Base-by-base conservation (phyloP, 2,797 vertebrate species). In the Falco berigora region DNA sequence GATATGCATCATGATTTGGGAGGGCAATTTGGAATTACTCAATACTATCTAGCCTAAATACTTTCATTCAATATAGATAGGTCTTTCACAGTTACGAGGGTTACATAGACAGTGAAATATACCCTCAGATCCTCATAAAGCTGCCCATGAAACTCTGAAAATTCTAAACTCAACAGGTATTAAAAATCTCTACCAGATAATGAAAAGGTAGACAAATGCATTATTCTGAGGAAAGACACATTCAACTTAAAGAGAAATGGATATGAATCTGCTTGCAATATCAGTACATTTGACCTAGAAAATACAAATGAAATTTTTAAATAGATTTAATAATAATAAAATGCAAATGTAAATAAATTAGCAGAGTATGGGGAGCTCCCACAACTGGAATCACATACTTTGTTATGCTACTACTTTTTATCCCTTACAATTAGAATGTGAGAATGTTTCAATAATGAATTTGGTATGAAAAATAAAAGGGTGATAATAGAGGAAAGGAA, bases 361-460 rank as follows among this genome's bases (percentile, higher is more conserved):
- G 42, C 34, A 92, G 92, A 82, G 38, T 38, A 78, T 7, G 8
- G 46, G 75, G 20, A 94, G 24, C n/a, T 94, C 46, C 27, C 72
- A 95, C 30, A 79, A 58, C 19, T 47, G 50, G 53, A 69, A 72
- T 86, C 42, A 55, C 34, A 25, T 25, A 50, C 22, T 66, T 86
- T 28, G 49, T 86, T 68, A 91, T 1, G 2, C 42, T 81, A 61
- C 44, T 56, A 64, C 32, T 44, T 82, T 86, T 89, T 87, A 83
- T 12, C 34, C 27, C 22, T 88, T 78, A 75, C 12, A 86, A 61
- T 72, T 53, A 68, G 28, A 62, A 82, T 24, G 72, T 72, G 81
- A 75, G 53, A 87, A 94, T 94, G 80, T 71, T 92, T 87, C 74
- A 82, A 20, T 76, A 93, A 96, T 93, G 94, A 96, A 49, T 93